These are phyloP conservation scores for Coreius guichenoti DNA, from an alignment of 2,797 vertebrate species.

Conservation along the genomic window DNA sequence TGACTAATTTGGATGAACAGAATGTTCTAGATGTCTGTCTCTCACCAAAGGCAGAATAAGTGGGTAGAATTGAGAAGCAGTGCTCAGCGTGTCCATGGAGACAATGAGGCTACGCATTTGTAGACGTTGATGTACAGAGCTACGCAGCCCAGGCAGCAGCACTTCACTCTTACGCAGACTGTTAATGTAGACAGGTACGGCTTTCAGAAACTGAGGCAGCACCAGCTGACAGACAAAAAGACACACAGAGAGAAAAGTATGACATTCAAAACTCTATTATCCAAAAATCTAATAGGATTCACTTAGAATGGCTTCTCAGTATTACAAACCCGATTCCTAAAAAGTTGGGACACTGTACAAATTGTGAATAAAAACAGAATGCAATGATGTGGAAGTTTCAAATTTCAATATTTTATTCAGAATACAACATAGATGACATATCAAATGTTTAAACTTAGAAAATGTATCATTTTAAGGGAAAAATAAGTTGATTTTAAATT, in stretches of 20 bases:
- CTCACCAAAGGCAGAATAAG: slow-evolving; percentile 77
- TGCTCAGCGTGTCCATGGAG: slow-evolving; percentile 74
- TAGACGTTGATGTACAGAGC: slow-evolving; percentile 78
- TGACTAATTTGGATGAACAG: slow-evolving; percentile 49
- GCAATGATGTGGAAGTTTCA: no score
- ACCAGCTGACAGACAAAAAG: slow-evolving; percentile 71
- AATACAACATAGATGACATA: no score
- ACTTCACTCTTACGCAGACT: slow-evolving; percentile 83
- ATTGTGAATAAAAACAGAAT: no score
- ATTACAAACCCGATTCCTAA: no score
- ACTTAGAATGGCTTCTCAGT: background rate
- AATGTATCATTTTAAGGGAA: no score
- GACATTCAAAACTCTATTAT: background rate
- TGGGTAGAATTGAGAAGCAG: slow-evolving; percentile 78
- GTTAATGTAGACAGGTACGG: slow-evolving; percentile 81
- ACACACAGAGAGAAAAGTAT: background rate
- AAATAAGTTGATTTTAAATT: no score
- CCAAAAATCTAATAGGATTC: slow-evolving; percentile 9
- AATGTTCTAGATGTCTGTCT: slow-evolving; percentile 32
- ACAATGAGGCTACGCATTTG: slow-evolving; percentile 77
- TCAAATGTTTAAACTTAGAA: no score
- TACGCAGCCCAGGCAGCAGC: slow-evolving; percentile 77
- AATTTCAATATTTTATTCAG: no score
- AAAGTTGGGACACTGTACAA: no score
- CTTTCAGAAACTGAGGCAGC: slow-evolving; percentile 79